Percentiles rank a stretch among this genome's conserved stretches.
These are phyloP conservation scores for Amorpha juglandis DNA, from an alignment of 2,888 invertebrate species.

Conservation along the genomic window DNA sequence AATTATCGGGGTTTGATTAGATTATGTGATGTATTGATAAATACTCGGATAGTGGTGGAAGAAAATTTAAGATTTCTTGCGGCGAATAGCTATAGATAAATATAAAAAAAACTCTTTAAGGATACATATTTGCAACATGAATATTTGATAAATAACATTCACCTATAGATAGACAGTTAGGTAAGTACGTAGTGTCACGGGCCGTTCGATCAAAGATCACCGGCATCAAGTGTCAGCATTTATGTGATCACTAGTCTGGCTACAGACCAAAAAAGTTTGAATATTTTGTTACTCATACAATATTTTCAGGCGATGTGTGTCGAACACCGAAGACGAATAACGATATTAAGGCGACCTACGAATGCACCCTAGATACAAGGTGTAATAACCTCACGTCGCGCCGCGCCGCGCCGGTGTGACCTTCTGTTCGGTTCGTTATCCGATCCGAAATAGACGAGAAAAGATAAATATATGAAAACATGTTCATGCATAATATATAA, in stretches of 20 bases:
- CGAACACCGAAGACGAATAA: constrained; percentile 24
- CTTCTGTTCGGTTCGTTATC: constrained; percentile 62
- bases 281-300: constrained; percentile 25
- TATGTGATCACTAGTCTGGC: constrained; percentile 29
- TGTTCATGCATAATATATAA: no score
- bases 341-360: constrained; percentile 48
- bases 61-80: background rate
- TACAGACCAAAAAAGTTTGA: constrained; percentile 31
- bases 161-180: background rate
- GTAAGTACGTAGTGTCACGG: background rate
- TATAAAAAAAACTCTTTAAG: background rate
- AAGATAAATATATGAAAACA: constrained; percentile 30
- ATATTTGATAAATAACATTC: background rate
- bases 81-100: background rate
- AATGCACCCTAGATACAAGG: constrained; percentile 65
- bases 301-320: constrained; percentile 12
- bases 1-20: background rate
- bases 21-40: constrained; percentile 9
- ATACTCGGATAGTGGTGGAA: background rate
- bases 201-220: background rate
- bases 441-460: constrained; percentile 62
- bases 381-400: constrained; percentile 68
- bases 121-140: background rate
- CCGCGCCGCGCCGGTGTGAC: constrained; percentile 55
- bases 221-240: background rate